Evolutionary conservation across 2,888 invertebrate genomes (phyloP).

Genomic region (Fragum sueziense): DNA sequence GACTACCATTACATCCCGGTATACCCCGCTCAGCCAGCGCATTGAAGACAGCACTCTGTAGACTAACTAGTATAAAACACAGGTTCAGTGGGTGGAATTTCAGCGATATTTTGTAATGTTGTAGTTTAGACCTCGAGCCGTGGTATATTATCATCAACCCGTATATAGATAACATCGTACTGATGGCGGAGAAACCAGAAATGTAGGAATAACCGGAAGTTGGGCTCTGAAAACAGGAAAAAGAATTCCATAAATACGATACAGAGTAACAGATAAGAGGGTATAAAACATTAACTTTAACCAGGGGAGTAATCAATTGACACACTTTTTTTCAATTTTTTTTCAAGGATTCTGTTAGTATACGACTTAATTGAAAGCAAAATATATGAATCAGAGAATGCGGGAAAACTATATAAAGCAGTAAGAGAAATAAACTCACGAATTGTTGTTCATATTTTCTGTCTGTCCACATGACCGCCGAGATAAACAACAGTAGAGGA

Average conservation of each 20-base stretch:
- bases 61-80: conserved; percentile 45
- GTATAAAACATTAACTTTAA: too few relatives aligned
- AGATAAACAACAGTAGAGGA: conserved; percentile 37
- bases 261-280: too few relatives aligned
- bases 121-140: conserved; percentile 35
- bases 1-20: conserved; percentile 44
- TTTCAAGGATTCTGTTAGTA: too few relatives aligned
- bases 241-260: too few relatives aligned
- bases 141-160: conserved; percentile 58
- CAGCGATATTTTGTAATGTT: conserved; percentile 43
- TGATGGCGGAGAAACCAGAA: conserved; percentile 39
- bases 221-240: conserved; percentile 12
- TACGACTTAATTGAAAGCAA: too few relatives aligned
- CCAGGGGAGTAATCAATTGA: too few relatives aligned
- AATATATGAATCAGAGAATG: too few relatives aligned
- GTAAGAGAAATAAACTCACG: conserved; percentile 33
- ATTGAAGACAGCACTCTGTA: conserved; percentile 53
- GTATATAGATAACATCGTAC: conserved; percentile 56
- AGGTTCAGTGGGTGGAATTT: conserved; percentile 57
- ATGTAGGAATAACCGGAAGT: conserved; percentile 47
- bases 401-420: too few relatives aligned
- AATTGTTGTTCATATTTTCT: conserved; percentile 25
- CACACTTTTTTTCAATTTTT: too few relatives aligned
- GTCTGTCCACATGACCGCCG: conserved; percentile 45
- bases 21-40: conserved; percentile 48